Percentiles rank a stretch among this genome's conserved stretches.
Evolutionary conservation across 2,888 invertebrate genomes (phyloP).

Genomic region (Leptothorax acervorum): DNA sequence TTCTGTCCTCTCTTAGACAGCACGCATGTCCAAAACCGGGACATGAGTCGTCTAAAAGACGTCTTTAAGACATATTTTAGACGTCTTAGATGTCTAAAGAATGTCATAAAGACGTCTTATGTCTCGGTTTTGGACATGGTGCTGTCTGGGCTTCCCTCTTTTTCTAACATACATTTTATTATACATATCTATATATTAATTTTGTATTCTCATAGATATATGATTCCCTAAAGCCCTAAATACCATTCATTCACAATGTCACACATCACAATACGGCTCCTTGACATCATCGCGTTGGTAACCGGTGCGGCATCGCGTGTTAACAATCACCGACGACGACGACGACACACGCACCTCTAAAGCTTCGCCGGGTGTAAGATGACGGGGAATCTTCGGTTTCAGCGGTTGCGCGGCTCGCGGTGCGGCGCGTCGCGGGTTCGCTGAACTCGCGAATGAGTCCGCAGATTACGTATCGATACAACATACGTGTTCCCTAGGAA

Average conservation of each 20-base stretch:
- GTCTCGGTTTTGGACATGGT: too few relatives aligned
- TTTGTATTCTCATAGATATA: too few relatives aligned
- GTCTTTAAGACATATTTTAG: too few relatives aligned
- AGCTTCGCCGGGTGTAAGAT: slow-evolving; percentile 42
- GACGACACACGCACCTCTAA: background rate
- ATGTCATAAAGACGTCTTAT: too few relatives aligned
- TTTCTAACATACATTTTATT: background rate
- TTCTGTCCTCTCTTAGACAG: background rate
- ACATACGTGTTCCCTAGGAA: slow-evolving; percentile 51
- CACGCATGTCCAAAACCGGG: too few relatives aligned
- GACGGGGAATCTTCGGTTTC: slow-evolving; percentile 53
- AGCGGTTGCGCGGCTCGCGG: slow-evolving; percentile 7
- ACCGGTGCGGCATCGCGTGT: background rate
- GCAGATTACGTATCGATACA: slow-evolving; percentile 54
- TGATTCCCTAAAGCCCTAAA: background rate
- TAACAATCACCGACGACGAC: background rate
- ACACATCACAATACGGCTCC: background rate
- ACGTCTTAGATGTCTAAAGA: too few relatives aligned
- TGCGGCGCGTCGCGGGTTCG: slow-evolving; percentile 45
- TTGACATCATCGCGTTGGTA: background rate
- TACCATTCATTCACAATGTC: background rate
- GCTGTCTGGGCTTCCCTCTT: background rate
- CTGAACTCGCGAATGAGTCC: slow-evolving; percentile 60
- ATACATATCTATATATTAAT: too few relatives aligned
- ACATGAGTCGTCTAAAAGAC: too few relatives aligned